Evolutionary conservation across 2,797 vertebrate species (phyloP).

Genomic region (Prunella strophiata): DNA sequence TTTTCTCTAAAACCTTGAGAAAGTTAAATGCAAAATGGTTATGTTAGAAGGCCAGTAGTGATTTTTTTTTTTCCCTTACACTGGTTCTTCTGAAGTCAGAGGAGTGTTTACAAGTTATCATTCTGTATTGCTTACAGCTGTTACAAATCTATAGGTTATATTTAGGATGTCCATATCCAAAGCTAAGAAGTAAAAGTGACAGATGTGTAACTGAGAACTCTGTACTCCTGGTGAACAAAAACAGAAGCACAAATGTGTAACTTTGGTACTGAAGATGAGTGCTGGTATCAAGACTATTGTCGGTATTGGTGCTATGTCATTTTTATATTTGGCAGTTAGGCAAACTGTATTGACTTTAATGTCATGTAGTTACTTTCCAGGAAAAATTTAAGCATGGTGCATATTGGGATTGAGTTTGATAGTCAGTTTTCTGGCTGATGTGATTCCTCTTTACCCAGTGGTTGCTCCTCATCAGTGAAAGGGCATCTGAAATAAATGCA

Average conservation of each 20-base stretch:
- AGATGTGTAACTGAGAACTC: not conserved
- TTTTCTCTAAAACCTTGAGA: not conserved
- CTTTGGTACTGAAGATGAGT: constrained; percentile 21
- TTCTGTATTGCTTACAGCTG: not conserved
- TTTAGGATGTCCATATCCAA: not conserved
- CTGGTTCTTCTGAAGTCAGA: not conserved
- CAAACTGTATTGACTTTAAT: constrained; percentile 7
- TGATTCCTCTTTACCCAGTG: not conserved
- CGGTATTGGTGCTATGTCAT: constrained; percentile 31
- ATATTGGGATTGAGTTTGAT: not conserved
- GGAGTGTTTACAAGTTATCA: not conserved
- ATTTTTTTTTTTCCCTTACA: fast-evolving
- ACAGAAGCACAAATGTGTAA: constrained; percentile 13
- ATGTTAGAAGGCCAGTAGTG: not conserved
- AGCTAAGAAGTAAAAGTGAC: not conserved
- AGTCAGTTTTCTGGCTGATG: not conserved
- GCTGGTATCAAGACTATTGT: constrained; percentile 21
- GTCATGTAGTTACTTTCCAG: not conserved
- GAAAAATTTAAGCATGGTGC: not conserved
- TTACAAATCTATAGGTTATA: not conserved
- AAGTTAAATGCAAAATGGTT: not conserved
- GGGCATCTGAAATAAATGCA: not conserved
- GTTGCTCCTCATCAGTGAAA: not conserved
- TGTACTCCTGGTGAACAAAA: constrained; percentile 36
- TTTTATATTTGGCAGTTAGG: constrained; percentile 59